These are phyloP conservation scores for Drosophila histrio DNA, from an alignment of 2,888 invertebrate genomes.

Conservation along the genomic window DNA sequence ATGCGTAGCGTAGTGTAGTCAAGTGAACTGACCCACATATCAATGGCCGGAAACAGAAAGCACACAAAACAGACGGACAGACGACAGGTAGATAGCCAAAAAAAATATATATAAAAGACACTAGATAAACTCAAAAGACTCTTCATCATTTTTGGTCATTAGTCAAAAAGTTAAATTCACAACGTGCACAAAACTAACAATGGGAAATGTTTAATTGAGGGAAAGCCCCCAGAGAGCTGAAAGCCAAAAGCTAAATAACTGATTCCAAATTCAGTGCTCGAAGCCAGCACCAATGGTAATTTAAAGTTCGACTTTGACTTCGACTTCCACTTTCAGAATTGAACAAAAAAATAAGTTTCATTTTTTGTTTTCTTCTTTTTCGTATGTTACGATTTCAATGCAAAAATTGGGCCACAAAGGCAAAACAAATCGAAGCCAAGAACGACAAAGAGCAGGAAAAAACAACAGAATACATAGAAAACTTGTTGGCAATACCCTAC, in stretches of 20 bases:
- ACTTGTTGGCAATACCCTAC: slow-evolving; percentile 6
- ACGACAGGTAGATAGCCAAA: slow-evolving; percentile 30
- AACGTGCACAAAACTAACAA: slow-evolving; percentile 50
- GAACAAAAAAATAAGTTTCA: slow-evolving; percentile 43
- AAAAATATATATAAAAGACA: slow-evolving; percentile 6
- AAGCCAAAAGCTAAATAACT: slow-evolving; percentile 31
- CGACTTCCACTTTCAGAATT: slow-evolving; percentile 58
- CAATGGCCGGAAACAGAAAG: slow-evolving; percentile 55
- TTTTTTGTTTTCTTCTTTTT: slow-evolving; percentile 23
- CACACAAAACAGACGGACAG: slow-evolving; percentile 17
- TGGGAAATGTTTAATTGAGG: slow-evolving; percentile 66
- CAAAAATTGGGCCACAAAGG: slow-evolving; percentile 59
- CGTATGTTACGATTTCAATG: slow-evolving; percentile 32
- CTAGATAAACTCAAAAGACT: slow-evolving; percentile 12
- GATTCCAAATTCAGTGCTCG: slow-evolving; percentile 28
- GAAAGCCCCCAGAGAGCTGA: slow-evolving; percentile 53
- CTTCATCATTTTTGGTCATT: slow-evolving; percentile 65
- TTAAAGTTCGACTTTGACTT: slow-evolving; percentile 56
- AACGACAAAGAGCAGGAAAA: slow-evolving; percentile 9
- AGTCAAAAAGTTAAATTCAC: slow-evolving; percentile 51
- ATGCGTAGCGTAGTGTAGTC: slow-evolving; percentile 15
- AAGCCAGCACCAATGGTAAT: slow-evolving; percentile 47
- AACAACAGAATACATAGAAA: slow-evolving; percentile 14
- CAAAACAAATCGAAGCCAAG: slow-evolving; percentile 45
- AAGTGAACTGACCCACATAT: slow-evolving; percentile 53